A percentile compares a stretch with the other conserved stretches of the same genome.
Evolutionary conservation across 2,797 vertebrate genomes (phyloP).

Genomic region (Takifugu rubripes): DNA sequence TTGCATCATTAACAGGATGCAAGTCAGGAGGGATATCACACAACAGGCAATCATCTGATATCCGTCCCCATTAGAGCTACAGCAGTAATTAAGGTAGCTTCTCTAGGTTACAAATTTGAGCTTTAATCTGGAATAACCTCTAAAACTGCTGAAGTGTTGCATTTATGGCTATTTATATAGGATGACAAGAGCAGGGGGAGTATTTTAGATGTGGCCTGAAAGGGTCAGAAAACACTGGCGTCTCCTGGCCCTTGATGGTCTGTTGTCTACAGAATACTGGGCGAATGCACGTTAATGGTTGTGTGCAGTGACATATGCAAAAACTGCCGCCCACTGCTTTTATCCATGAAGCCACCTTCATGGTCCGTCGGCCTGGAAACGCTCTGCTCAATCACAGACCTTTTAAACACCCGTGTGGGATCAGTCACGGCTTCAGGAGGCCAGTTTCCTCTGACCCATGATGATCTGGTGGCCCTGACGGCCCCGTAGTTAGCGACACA

Average conservation of each 20-base stretch:
- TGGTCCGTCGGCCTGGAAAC: constrained; percentile 5
- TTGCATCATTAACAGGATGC: constrained; percentile 22
- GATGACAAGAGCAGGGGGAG: too few relatives aligned
- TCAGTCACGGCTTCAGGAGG: not conserved
- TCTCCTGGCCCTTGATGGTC: too few relatives aligned
- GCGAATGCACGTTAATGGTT: not conserved
- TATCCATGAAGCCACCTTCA: constrained; percentile 9
- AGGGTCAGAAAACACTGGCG: too few relatives aligned
- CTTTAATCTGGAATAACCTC: constrained; percentile 20
- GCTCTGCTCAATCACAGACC: constrained; percentile 3
- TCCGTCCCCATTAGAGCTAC: constrained; percentile 37
- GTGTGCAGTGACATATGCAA: constrained; percentile 9
- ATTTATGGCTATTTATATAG: constrained; percentile 8
- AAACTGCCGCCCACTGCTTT: not conserved
- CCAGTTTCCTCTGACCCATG: constrained; percentile 17
- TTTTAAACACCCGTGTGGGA: constrained; percentile 13
- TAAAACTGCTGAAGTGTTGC: constrained; percentile 3
- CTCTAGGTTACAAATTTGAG: constrained; percentile 13
- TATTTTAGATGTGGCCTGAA: too few relatives aligned
- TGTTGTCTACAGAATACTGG: too few relatives aligned
- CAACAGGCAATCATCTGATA: constrained; percentile 23
- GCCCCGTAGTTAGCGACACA: constrained; percentile 31
- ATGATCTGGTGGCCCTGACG: constrained; percentile 3
- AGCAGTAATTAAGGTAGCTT: constrained; percentile 9
- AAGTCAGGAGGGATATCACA: constrained; percentile 24